Percentiles rank a stretch among this genome's conserved stretches.
Evolutionary conservation across 2,113 vertebrate species (phyloP).

Genomic region (Melanerpes formicivorus): DNA sequence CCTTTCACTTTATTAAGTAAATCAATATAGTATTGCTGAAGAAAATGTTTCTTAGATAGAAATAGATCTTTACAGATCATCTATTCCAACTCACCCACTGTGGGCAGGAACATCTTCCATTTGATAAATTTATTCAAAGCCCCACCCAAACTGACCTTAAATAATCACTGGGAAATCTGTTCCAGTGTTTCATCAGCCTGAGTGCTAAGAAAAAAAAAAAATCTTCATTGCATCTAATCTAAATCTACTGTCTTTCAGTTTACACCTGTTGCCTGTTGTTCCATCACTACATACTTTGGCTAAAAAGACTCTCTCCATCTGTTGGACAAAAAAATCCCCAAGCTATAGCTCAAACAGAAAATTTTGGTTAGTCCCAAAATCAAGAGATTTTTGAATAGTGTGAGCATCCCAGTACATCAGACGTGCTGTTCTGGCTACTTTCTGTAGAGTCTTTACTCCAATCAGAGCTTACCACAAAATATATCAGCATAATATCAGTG

Average conservation of each 20-base stretch:
- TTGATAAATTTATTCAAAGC: background rate
- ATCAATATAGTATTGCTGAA: background rate
- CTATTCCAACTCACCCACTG: rapidly evolving
- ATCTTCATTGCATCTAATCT: background rate
- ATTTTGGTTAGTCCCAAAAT: background rate
- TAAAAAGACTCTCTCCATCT: background rate
- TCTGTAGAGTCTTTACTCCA: background rate
- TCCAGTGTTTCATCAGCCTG: background rate
- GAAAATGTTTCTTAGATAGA: background rate
- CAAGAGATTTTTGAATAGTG: background rate
- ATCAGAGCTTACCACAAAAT: background rate
- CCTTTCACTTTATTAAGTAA: background rate
- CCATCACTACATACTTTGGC: background rate
- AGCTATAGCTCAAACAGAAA: background rate
- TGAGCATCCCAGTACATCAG: background rate
- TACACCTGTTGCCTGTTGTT: background rate
- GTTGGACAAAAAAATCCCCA: background rate
- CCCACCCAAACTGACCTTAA: background rate
- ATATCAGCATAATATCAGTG: background rate
- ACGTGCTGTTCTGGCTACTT: background rate
- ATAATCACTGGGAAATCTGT: background rate
- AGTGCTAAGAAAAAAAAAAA: background rate
- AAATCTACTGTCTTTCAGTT: background rate
- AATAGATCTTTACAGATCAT: background rate
- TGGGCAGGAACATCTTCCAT: background rate